Conservation (phyloP, 2,113 vertebrate species). For the Stegostoma tigrinum region DNA sequence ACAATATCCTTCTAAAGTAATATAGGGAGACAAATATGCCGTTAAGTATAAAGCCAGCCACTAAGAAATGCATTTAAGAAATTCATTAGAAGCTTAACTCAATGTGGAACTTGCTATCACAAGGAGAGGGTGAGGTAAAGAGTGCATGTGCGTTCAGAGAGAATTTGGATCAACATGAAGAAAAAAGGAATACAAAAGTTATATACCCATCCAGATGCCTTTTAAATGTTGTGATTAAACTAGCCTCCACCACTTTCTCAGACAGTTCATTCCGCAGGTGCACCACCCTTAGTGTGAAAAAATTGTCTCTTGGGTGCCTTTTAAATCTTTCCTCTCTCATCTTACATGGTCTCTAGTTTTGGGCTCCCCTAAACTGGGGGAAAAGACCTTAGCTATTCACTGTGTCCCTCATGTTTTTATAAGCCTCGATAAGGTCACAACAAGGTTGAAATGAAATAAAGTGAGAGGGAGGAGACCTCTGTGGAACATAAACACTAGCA, state of each 20-base stretch:
- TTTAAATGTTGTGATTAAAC: too few relatives aligned
- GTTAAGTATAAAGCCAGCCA: neutral
- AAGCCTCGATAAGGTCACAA: neutral
- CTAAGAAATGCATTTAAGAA: neutral
- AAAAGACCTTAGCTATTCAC: too few relatives aligned
- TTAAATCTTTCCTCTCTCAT: too few relatives aligned
- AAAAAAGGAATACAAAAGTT: neutral
- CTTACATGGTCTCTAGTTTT: too few relatives aligned
- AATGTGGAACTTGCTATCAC: neutral
- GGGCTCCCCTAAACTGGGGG: too few relatives aligned
- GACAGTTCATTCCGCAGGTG: too few relatives aligned
- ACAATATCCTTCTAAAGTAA: neutral
- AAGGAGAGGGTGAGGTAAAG: neutral
- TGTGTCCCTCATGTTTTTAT: too few relatives aligned
- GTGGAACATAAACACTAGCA: neutral
- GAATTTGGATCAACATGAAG: neutral
- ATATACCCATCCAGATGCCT: too few relatives aligned
- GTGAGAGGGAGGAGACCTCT: neutral
- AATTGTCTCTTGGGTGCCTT: too few relatives aligned
- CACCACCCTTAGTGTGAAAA: too few relatives aligned
- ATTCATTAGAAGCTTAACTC: neutral
- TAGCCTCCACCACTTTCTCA: too few relatives aligned
- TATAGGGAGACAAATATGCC: neutral
- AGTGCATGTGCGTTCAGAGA: neutral
- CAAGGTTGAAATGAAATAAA: neutral